Conservation (phyloP, 2,113 vertebrate species). For the Eleginops maclovinus region DNA sequence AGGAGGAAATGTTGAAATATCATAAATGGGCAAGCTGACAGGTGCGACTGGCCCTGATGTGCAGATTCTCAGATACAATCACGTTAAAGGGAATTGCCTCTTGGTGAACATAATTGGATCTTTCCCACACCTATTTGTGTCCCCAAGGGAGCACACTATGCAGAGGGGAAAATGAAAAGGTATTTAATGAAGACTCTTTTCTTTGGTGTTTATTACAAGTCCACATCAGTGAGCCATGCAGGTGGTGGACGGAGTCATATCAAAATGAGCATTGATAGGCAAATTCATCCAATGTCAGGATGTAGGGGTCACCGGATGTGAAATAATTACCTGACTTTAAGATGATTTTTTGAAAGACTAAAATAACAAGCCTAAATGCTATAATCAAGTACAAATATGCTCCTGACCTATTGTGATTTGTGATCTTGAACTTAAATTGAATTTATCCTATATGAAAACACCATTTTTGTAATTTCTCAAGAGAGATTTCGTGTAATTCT, state of each 20-base stretch:
- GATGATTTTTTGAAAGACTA: neutral
- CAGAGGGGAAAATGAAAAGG: slow-evolving; percentile 52
- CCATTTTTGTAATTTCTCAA: too few relatives aligned
- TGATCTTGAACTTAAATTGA: too few relatives aligned
- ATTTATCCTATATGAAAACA: neutral
- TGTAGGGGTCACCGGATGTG: neutral
- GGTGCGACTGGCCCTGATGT: slow-evolving; percentile 56
- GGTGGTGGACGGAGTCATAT: slow-evolving; percentile 26
- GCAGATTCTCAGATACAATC: slow-evolving; percentile 76
- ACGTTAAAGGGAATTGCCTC: slow-evolving; percentile 75
- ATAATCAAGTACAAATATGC: too few relatives aligned
- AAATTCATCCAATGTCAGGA: slow-evolving; percentile 25
- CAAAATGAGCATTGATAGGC: slow-evolving; percentile 17
- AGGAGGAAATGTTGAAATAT: slow-evolving; percentile 19
- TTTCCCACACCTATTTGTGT: slow-evolving; percentile 72
- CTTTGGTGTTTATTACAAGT: slow-evolving; percentile 42
- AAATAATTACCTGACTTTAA: neutral
- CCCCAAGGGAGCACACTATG: slow-evolving; percentile 53
- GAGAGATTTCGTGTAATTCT: neutral
- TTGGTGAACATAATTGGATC: slow-evolving; percentile 79
- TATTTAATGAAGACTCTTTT: slow-evolving; percentile 52
- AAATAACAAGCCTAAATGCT: too few relatives aligned
- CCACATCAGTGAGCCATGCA: slow-evolving; percentile 21
- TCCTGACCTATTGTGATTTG: too few relatives aligned
- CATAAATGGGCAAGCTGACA: slow-evolving; percentile 58